Evolutionary conservation across 92 coral and sea anemone species (phyloP).

Genomic region (Phenganax subtilis): DNA sequence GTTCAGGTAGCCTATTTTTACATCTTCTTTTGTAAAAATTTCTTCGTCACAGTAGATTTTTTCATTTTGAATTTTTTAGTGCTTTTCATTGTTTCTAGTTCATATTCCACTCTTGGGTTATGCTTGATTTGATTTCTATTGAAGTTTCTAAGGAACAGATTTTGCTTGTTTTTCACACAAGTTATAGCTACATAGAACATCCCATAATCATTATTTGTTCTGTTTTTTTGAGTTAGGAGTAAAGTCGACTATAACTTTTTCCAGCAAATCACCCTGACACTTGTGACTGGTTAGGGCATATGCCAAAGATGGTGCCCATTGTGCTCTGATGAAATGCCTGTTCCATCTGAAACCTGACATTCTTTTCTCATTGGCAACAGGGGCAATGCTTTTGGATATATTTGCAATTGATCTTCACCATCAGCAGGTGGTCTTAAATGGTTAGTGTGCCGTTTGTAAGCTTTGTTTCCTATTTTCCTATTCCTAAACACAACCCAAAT

Average conservation of each 20-base stretch:
- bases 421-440: conserved; percentile 7
- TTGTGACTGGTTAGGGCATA: conserved; percentile 20
- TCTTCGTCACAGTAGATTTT: conserved; percentile 21
- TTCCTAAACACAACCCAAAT: conserved; percentile 19
- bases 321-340: conserved; percentile 17
- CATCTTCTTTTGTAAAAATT: background rate
- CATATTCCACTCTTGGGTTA: conserved; percentile 12
- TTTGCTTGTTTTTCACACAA: background rate
- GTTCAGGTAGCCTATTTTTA: conserved; percentile 13
- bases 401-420: background rate
- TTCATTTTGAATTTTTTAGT: conserved; percentile 1
- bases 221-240: conserved; percentile 21
- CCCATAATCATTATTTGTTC: conserved; percentile 22
- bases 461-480: background rate
- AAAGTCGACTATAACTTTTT: conserved; percentile 20
- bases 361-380: conserved; percentile 7
- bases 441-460: background rate
- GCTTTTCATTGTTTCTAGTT: background rate
- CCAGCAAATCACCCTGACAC: background rate
- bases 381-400: conserved; percentile 8
- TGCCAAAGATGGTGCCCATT: conserved; percentile 20
- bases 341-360: conserved; percentile 6
- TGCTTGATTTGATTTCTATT: conserved; percentile 9
- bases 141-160: conserved; percentile 17
- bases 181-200: conserved; percentile 6